Percentiles rank a stretch among this genome's conserved stretches.
Evolutionary conservation across 2,888 invertebrate genomes (phyloP).

Genomic region (Linnaemya tessellans): DNA sequence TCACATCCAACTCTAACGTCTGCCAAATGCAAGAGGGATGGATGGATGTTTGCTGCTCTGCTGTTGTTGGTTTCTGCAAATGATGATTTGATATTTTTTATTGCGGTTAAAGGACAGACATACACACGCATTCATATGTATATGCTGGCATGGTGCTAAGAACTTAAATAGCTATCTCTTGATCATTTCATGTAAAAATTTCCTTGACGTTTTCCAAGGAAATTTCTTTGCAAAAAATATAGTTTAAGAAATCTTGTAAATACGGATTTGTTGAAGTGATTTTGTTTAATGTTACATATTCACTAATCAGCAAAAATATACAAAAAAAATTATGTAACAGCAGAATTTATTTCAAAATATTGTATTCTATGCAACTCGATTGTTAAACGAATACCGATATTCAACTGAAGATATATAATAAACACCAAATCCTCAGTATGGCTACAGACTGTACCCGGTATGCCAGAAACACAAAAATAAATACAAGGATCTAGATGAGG

Average conservation of each 20-base stretch:
- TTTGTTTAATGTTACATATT: conserved; percentile 57
- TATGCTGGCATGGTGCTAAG: conserved; percentile 7
- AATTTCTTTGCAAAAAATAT: conserved; percentile 36
- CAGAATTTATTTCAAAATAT: too few relatives aligned
- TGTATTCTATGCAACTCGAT: too few relatives aligned
- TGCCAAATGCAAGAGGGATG: conserved; percentile 14
- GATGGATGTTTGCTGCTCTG: conserved; percentile 11
- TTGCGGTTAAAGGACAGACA: conserved; percentile 33
- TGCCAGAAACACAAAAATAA: too few relatives aligned
- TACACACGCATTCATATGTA: background rate
- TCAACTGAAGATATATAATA: too few relatives aligned
- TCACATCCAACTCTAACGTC: conserved; percentile 45
- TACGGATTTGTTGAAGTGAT: conserved; percentile 37
- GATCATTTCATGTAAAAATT: conserved; percentile 56
- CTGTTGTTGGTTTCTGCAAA: conserved; percentile 43
- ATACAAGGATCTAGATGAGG: too few relatives aligned
- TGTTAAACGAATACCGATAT: too few relatives aligned
- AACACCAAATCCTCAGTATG: too few relatives aligned
- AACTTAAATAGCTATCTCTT: conserved; percentile 15
- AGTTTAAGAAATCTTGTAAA: conserved; percentile 24
- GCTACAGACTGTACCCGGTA: too few relatives aligned
- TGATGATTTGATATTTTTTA: conserved; percentile 34
- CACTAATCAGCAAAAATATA: conserved; percentile 15
- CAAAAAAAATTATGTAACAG: background rate
- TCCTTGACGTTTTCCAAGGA: conserved; percentile 68